Base-by-base conservation (phyloP, 92 coral and sea anemone species). In the Phymanthus crucifer region DNA sequence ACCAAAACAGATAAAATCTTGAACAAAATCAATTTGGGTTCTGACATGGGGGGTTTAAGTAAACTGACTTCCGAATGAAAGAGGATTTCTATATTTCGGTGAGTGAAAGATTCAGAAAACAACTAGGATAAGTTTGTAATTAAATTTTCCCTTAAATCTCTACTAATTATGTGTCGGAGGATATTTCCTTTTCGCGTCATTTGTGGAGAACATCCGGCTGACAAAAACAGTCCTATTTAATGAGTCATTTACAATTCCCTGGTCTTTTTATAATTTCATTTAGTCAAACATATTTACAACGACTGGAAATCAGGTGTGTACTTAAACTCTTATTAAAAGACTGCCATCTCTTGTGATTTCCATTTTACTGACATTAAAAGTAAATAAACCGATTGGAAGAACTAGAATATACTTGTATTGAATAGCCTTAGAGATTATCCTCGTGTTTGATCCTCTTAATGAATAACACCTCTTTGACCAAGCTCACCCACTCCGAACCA, bases 191-290 rank as follows among this genome's bases (percentile, higher is more conserved):
- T 54, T 54, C 35, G 32, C 34, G 36, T 61, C 68, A 61, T 33
- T 61, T 29, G 13, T 29, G 68, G 13, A 61, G 32, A 29, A 29
- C 40, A 77, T 77, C 81, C 81, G 81, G 81, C 72, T 35, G 37
- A 31, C 56, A 70, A 77, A 77, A 77, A 77, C 68, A 77, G 72
- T 32, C 72, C 57, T 37, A 57, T 64, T 61, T 61, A 61, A 61
- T 61, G 68, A 29, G 34, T 61, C 68, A 7, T 61, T 61, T 61
- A 61, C 32, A 12, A 12, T 61, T 61, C 33, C 13, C 16, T 12
- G 35, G 35, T 27, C 68, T 61, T 61, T 61, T 61, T 61, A 61
- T 61, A 27, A 61, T 61, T 61, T 61, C 68, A 61, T 61, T 43
- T 27, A 61, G 12, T 61, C 68, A 61, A 61, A 61, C 34, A 27